These are phyloP conservation scores for Ecdyonurus torrentis DNA, from an alignment of 2,888 invertebrate species.

Conservation along the genomic window DNA sequence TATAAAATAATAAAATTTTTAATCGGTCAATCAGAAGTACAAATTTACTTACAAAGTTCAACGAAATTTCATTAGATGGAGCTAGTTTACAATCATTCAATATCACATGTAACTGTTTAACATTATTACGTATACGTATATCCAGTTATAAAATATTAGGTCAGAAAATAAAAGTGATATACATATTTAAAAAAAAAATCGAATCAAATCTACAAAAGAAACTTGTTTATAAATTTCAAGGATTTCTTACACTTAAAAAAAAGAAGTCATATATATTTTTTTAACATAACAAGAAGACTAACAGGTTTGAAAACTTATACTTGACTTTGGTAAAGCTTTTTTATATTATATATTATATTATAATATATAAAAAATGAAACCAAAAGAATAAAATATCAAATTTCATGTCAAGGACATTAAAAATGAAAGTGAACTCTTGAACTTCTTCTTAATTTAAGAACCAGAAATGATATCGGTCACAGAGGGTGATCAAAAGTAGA, in stretches of 20 bases:
- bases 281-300: not conserved
- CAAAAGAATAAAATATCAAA: not conserved
- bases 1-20: too few relatives aligned
- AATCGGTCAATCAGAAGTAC: too few relatives aligned
- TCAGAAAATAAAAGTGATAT: not conserved
- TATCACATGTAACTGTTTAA: too few relatives aligned
- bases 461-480: not conserved
- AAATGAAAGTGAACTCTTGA: not conserved
- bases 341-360: too few relatives aligned
- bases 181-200: not conserved
- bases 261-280: not conserved
- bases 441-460: not conserved
- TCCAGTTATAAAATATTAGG: too few relatives aligned
- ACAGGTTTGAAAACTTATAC: not conserved
- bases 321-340: not conserved
- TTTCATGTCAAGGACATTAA: not conserved
- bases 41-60: too few relatives aligned
- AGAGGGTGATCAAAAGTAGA: not conserved
- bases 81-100: too few relatives aligned
- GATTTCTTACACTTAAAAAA: too few relatives aligned
- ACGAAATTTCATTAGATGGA: too few relatives aligned
- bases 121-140: too few relatives aligned
- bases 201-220: too few relatives aligned
- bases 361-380: not conserved
- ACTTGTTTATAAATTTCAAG: not conserved